A percentile compares a stretch with the other conserved stretches of the same genome.
These are phyloP conservation scores for Diogma glabrata DNA, from an alignment of 2,888 invertebrate species.

Conservation along the genomic window DNA sequence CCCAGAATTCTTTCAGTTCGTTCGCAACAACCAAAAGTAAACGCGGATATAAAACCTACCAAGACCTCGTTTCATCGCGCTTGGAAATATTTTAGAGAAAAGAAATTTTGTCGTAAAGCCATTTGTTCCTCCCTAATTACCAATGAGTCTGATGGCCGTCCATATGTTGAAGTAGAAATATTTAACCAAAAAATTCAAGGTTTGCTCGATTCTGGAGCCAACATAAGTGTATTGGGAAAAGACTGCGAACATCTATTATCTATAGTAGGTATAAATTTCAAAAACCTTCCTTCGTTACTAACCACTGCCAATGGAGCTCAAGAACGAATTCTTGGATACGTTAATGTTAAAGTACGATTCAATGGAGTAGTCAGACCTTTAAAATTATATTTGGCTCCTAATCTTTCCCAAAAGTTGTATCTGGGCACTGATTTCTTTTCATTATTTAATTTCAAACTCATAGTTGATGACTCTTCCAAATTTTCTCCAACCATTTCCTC, in stretches of 20 bases:
- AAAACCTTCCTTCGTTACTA: neutral
- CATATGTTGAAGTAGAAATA: neutral
- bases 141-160: neutral
- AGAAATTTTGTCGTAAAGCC: too few relatives aligned
- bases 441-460: too few relatives aligned
- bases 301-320: too few relatives aligned
- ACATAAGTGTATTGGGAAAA: neutral
- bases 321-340: too few relatives aligned
- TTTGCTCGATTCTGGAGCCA: neutral
- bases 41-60: too few relatives aligned
- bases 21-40: neutral
- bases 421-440: too few relatives aligned
- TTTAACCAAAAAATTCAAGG: neutral
- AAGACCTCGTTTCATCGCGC: neutral
- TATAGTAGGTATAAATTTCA: neutral
- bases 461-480: too few relatives aligned
- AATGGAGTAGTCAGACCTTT: too few relatives aligned
- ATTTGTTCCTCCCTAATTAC: neutral
- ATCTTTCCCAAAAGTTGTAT: too few relatives aligned
- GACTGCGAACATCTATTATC: neutral
- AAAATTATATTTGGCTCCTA: too few relatives aligned
- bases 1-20: neutral
- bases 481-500: too few relatives aligned
- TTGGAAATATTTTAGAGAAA: neutral
- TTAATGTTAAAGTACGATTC: too few relatives aligned